Evolutionary conservation across 2,113 vertebrate species (phyloP).

Genomic region (Nematolebias whitei): DNA sequence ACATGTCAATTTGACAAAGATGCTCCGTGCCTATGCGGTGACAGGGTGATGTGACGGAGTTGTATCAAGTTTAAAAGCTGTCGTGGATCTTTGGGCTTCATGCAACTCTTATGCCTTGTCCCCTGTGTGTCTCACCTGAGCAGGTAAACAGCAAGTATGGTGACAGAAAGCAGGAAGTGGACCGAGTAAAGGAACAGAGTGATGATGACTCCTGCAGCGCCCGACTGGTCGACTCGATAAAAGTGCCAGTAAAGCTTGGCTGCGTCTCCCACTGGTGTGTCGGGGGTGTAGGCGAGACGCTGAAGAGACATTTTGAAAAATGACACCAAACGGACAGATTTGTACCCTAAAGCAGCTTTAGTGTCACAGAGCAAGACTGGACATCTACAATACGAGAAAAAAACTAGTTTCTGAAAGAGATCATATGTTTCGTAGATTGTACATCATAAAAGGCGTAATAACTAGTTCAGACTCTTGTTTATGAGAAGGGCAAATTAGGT

Average conservation of each 20-base stretch:
- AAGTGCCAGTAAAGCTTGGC: slow-evolving; percentile 94
- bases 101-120: too few relatives aligned
- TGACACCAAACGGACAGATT: background rate
- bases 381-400: slow-evolving; percentile 18
- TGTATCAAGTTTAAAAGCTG: too few relatives aligned
- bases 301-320: slow-evolving; percentile 55
- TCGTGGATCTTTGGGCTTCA: too few relatives aligned
- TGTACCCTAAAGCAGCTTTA: background rate
- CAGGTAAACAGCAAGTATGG: slow-evolving; percentile 84
- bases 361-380: background rate
- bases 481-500: background rate
- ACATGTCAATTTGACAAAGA: too few relatives aligned
- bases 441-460: background rate
- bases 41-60: too few relatives aligned
- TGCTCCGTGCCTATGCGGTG: too few relatives aligned
- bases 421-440: background rate
- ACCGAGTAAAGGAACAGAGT: slow-evolving; percentile 85
- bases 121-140: slow-evolving; percentile 82
- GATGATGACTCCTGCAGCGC: slow-evolving; percentile 82
- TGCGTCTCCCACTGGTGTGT: slow-evolving; percentile 86
- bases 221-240: slow-evolving; percentile 79
- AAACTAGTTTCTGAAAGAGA: slow-evolving; percentile 4
- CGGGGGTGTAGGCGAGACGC: slow-evolving; percentile 80
- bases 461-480: background rate
- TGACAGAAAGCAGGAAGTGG: slow-evolving; percentile 83